phyloP scores from a whole-genome alignment of 2,113 vertebrate species.

The Mus pahari region DNA sequence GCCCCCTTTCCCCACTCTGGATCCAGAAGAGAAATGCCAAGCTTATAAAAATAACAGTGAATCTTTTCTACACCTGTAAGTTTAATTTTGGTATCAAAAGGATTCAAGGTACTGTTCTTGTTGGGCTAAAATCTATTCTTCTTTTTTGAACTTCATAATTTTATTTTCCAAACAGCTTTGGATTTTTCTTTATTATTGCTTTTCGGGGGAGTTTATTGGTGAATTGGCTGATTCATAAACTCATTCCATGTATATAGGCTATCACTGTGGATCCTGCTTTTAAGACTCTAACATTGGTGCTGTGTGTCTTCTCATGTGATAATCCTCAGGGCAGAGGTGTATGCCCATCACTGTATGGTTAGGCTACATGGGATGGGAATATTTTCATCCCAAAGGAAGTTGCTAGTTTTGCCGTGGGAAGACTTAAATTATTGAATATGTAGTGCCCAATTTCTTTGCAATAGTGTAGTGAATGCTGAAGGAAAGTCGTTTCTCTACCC shows the following conservation, averaged over 20 bases:
- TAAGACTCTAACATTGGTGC: not conserved
- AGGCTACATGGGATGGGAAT: not conserved
- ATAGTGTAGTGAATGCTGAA: not conserved
- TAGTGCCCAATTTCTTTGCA: not conserved
- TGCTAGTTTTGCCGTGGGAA: not conserved
- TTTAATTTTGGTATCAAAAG: slow-evolving; percentile 57
- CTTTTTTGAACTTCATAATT: not conserved
- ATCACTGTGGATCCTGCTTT: not conserved
- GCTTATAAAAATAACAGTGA: slow-evolving; percentile 71
- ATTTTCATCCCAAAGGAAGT: not conserved
- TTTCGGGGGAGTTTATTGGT: not conserved
- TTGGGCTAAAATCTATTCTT: not conserved
- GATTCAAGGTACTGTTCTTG: not conserved
- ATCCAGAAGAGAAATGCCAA: slow-evolving; percentile 80
- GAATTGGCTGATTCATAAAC: not conserved
- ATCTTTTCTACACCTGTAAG: slow-evolving; percentile 73
- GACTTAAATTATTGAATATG: not conserved
- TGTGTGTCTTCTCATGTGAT: not conserved
- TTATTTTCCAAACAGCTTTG: not conserved
- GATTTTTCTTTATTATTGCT: not conserved
- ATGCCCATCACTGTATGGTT: not conserved
- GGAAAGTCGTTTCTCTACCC: not conserved
- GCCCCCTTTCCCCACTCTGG: slow-evolving; percentile 70
- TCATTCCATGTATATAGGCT: not conserved
- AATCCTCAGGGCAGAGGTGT: not conserved